A percentile compares a stretch with the other conserved stretches of the same genome.
Conservation (phyloP, 1,140 invertebrate species). For the Amyelois transitella region DNA sequence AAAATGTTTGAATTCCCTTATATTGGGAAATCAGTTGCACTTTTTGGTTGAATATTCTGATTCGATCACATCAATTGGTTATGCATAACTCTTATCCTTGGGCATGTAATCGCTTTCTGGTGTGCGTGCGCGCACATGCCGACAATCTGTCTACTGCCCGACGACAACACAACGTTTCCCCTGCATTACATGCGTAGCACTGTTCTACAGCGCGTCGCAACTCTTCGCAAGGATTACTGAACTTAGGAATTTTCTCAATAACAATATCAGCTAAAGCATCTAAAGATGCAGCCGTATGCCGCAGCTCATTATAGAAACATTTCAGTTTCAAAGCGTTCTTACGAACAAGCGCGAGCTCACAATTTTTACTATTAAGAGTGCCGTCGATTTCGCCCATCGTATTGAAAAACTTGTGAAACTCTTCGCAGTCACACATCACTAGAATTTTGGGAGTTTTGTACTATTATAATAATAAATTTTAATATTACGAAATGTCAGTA, state of each 20-base stretch:
- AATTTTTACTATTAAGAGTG: background rate
- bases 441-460: too few relatives aligned
- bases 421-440: constrained; percentile 7
- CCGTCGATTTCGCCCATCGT: background rate
- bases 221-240: background rate
- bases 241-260: background rate
- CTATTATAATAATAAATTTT: too few relatives aligned
- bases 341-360: background rate
- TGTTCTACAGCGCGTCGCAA: background rate
- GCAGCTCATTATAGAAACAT: background rate
- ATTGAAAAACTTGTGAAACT: background rate
- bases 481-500: background rate
- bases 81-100: too few relatives aligned
- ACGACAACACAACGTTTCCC: background rate
- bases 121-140: background rate
- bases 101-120: background rate
- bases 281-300: background rate
- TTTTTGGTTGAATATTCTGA: too few relatives aligned
- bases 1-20: too few relatives aligned
- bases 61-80: too few relatives aligned
- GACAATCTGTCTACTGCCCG: background rate
- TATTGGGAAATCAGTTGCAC: too few relatives aligned
- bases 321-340: background rate
- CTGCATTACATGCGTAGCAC: constrained; percentile 1
- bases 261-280: background rate